Percentiles rank a stretch among this genome's conserved stretches.
Evolutionary conservation across 2,888 invertebrate species (phyloP).

Genomic region (Dyspetes luteomarginatus): DNA sequence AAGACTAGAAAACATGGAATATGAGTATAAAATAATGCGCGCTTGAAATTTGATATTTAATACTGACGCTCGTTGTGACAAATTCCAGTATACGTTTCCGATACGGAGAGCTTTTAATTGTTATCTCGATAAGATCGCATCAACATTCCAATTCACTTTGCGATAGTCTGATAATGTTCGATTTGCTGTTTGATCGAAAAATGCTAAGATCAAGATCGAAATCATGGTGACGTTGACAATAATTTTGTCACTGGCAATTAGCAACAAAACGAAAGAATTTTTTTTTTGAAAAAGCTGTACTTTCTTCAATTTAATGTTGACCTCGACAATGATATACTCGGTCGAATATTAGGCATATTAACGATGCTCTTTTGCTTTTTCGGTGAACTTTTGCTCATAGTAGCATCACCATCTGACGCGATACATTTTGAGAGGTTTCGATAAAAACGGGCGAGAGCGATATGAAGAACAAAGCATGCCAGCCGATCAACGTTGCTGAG

Average conservation of each 20-base stretch:
- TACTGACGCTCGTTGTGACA: too few relatives aligned
- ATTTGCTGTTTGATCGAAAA: constrained; percentile 6
- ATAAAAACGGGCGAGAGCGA: background rate
- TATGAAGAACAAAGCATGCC: constrained; percentile 56
- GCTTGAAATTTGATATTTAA: too few relatives aligned
- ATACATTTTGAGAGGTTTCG: background rate
- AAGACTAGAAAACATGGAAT: too few relatives aligned
- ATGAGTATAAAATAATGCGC: too few relatives aligned
- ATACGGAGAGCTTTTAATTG: background rate
- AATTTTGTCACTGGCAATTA: background rate
- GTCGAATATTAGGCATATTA: too few relatives aligned
- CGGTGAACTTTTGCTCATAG: too few relatives aligned
- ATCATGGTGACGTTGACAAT: constrained; percentile 14
- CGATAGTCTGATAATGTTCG: constrained; percentile 43
- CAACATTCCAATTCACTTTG: constrained; percentile 5
- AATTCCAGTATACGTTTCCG: background rate
- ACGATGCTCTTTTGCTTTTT: too few relatives aligned
- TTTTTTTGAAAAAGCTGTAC: too few relatives aligned
- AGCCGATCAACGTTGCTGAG: constrained; percentile 70
- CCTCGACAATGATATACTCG: too few relatives aligned
- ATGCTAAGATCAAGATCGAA: constrained; percentile 14
- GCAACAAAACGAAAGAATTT: too few relatives aligned
- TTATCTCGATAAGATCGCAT: constrained; percentile 22
- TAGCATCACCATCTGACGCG: too few relatives aligned
- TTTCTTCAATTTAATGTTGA: too few relatives aligned